Percentiles rank a stretch among this genome's conserved stretches.
Evolutionary conservation across 2,888 invertebrate species (phyloP).

Genomic region (Hirudinaria manillensis): DNA sequence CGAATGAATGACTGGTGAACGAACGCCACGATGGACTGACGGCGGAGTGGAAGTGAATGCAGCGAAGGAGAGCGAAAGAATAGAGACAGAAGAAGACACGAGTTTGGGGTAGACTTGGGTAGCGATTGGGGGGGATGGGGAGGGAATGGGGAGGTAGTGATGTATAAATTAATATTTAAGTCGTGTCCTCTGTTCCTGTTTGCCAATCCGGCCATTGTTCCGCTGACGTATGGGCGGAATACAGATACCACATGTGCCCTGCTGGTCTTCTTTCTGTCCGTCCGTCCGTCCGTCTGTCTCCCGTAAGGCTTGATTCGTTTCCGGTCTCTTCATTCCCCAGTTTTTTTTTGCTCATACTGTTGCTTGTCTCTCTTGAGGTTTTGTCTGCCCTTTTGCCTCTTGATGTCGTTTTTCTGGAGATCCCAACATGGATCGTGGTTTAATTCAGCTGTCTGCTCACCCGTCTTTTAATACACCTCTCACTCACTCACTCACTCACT

Average conservation of each 20-base stretch:
- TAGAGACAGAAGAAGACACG: neutral
- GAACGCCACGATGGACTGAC: too few species aligned
- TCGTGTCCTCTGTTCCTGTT: constrained; percentile 8
- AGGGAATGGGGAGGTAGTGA: neutral
- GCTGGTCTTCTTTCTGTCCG: neutral
- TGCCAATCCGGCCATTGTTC: constrained; percentile 4
- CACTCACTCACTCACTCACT: too few species aligned
- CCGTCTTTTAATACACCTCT: too few species aligned
- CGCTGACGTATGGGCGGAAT: neutral
- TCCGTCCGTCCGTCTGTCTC: neutral
- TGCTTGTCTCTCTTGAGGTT: too few species aligned
- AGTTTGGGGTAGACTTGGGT: neutral
- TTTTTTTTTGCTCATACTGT: neutral
- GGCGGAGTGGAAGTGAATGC: neutral
- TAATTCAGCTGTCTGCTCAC: too few species aligned
- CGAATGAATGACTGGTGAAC: neutral
- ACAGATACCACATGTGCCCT: neutral
- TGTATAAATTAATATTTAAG: constrained; percentile 11
- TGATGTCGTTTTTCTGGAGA: too few species aligned
- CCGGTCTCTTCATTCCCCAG: neutral
- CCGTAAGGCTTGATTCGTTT: neutral
- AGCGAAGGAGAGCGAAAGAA: neutral
- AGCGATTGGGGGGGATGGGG: neutral
- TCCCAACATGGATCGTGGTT: too few species aligned
- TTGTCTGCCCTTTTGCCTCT: too few species aligned